Evolutionary conservation across 2,113 vertebrate species (phyloP), one percentile per base, ranked within the genome.

Genomic region (Sorex fumeus): DNA sequence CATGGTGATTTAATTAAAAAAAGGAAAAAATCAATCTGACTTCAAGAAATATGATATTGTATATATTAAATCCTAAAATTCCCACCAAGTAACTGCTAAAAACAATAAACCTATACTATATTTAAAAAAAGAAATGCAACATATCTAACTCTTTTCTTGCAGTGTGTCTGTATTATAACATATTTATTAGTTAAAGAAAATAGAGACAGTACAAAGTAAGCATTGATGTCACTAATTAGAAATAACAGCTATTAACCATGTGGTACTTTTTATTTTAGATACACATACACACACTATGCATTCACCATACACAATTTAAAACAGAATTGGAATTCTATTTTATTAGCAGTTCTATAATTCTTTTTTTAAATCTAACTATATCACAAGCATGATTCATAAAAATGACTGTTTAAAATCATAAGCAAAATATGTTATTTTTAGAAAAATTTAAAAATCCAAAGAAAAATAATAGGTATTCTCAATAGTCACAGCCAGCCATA

Each of bases 381-480:
- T 66, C 60, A 83, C 13, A 2, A 87, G 8, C 32, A 53, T 84
- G n/a, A 12, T 8, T 89, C 72, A 62, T 74, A 81, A 77, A 92
- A 71, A 66, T 36, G 34, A 30, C 10, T 69, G 70, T 69, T 32
- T 80, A 50, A 88, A 83, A 64, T 32, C 78, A 13, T 25, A 82
- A 79, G 36, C 8, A 34, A 27, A 45, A 72, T 34, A 50, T 78
- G 85, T 91, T 85, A 50, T 60, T 95, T 87, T 13, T 40, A 70
- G 62, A 60, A 93, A 86, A 53, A 80, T 93, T 66, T 23, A 62
- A 82, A 94, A 93, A 57, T 79, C 32, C 5, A 64, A 84, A 81
- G 16, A 2, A 79, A 86, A 88, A 94, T n/a, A 8, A 72, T 9
- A 36, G 13, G 9, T 62, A 80, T 72, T 87, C 27, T 87, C 43